Conservation (phyloP, 2,888 invertebrate genomes). For the Drosophila longiperda region DNA sequence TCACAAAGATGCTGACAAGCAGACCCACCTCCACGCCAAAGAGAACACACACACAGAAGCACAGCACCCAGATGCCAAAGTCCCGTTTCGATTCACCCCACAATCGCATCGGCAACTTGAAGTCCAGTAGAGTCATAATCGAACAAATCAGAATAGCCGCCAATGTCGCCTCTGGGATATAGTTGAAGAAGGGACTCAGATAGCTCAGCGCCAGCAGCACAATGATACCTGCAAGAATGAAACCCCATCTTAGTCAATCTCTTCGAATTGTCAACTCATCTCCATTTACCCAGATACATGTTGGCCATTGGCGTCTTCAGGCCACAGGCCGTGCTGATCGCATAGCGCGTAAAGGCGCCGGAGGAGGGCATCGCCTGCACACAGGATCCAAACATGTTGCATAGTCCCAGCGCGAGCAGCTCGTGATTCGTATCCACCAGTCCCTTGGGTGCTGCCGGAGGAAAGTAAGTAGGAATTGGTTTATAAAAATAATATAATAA, state of each 20-base stretch:
- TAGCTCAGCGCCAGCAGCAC: constrained; percentile 93
- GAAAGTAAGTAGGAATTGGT: not conserved
- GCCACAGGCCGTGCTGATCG: constrained; percentile 94
- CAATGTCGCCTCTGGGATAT: constrained; percentile 93
- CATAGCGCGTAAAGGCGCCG: constrained; percentile 94
- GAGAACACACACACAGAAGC: constrained; percentile 89
- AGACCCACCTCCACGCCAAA: constrained; percentile 93
- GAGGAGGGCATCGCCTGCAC: constrained; percentile 94
- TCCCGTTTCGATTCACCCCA: constrained; percentile 88
- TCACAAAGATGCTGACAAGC: constrained; percentile 89
- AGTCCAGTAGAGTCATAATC: constrained; percentile 87
- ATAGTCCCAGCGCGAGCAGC: constrained; percentile 92
- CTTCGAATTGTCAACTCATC: no score
- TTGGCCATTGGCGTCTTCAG: constrained; percentile 91
- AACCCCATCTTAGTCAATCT: not conserved
- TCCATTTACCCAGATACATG: constrained; percentile 80
- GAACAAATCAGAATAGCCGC: constrained; percentile 96
- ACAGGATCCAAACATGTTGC: constrained; percentile 93
- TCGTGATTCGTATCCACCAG: constrained; percentile 95
- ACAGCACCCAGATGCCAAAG: constrained; percentile 88
- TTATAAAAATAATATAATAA: not conserved
- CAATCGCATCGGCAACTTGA: constrained; percentile 85
- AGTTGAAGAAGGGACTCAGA: constrained; percentile 95
- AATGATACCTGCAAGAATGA: constrained; percentile 87
- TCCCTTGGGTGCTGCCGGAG: constrained; percentile 87